Evolutionary conservation across 2,797 vertebrate species (phyloP).

Genomic region (Takifugu rubripes): DNA sequence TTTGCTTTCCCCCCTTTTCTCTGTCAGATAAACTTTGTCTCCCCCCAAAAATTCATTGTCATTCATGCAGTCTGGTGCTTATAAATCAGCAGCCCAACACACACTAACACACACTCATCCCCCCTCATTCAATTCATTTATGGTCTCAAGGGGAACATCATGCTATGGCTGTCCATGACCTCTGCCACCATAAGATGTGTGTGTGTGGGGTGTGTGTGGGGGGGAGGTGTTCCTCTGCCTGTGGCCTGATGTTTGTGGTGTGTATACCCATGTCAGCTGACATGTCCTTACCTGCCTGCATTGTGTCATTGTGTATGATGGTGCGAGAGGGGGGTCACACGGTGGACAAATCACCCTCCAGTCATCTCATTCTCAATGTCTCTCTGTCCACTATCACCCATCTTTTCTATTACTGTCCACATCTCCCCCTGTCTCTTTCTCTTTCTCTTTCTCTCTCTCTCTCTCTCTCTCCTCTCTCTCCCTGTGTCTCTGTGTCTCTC

Average conservation of each 20-base stretch:
- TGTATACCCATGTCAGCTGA: neutral
- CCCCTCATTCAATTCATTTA: slow-evolving; percentile 39
- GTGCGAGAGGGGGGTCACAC: slow-evolving; percentile 14
- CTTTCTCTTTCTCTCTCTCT: neutral
- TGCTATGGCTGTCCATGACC: slow-evolving; percentile 36
- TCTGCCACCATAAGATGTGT: slow-evolving; percentile 18
- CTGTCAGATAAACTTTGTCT: neutral
- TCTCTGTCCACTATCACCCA: slow-evolving; percentile 10
- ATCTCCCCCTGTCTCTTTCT: slow-evolving; percentile 2
- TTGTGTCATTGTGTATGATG: slow-evolving; percentile 7
- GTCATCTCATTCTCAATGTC: neutral
- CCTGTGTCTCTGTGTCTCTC: slow-evolving; percentile 1
- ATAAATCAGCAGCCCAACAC: neutral
- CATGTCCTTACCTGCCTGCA: slow-evolving; percentile 5
- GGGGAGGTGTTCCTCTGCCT: neutral
- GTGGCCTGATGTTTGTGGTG: neutral
- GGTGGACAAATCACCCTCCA: slow-evolving; percentile 7
- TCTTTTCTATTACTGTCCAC: neutral
- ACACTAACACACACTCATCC: slow-evolving; percentile 2
- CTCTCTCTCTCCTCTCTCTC: slow-evolving; percentile 3
- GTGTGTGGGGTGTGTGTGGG: slow-evolving; percentile 6
- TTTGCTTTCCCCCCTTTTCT: neutral
- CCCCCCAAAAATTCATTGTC: slow-evolving; percentile 6
- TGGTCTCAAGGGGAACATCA: slow-evolving; percentile 35
- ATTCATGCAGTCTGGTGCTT: slow-evolving; percentile 5